Evolutionary conservation across 2,888 invertebrate species (phyloP).

Genomic region (Oasisia sp.): DNA sequence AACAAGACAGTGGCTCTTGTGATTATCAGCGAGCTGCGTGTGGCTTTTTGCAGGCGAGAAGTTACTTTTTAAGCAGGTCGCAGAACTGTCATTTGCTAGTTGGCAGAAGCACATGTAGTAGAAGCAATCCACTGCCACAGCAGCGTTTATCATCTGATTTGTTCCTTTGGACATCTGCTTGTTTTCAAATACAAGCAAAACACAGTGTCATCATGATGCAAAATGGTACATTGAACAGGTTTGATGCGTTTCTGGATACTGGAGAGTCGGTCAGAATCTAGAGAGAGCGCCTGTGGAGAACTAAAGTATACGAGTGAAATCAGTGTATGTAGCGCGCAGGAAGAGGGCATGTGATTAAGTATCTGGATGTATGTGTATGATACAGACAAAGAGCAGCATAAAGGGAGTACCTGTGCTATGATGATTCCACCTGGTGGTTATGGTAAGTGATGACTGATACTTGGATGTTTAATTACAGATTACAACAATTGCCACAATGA

Average conservation of each 20-base stretch:
- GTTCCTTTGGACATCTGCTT: not conserved
- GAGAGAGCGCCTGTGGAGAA: not conserved
- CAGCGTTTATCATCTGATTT: not conserved
- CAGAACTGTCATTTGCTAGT: too few relatives aligned
- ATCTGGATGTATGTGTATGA: not conserved
- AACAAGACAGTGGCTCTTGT: not conserved
- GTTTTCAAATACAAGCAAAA: not conserved
- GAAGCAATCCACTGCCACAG: too few relatives aligned
- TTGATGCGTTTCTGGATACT: not conserved
- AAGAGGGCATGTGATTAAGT: not conserved
- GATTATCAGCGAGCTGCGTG: not conserved
- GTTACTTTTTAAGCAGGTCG: too few relatives aligned
- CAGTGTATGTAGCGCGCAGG: not conserved
- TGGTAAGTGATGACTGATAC: not conserved
- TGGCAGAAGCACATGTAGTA: too few relatives aligned
- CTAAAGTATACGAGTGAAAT: not conserved
- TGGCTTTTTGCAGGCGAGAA: too few relatives aligned
- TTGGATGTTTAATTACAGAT: not conserved
- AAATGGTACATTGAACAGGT: too few relatives aligned
- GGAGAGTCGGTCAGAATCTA: not conserved
- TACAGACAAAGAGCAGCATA: not conserved
- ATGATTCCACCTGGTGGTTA: not conserved
- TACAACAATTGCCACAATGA: too few relatives aligned
- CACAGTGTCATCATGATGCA: not conserved
- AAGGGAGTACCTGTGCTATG: not conserved